Evolutionary conservation across 2,888 invertebrate species (phyloP).

Genomic region (Heliconius hortense): DNA sequence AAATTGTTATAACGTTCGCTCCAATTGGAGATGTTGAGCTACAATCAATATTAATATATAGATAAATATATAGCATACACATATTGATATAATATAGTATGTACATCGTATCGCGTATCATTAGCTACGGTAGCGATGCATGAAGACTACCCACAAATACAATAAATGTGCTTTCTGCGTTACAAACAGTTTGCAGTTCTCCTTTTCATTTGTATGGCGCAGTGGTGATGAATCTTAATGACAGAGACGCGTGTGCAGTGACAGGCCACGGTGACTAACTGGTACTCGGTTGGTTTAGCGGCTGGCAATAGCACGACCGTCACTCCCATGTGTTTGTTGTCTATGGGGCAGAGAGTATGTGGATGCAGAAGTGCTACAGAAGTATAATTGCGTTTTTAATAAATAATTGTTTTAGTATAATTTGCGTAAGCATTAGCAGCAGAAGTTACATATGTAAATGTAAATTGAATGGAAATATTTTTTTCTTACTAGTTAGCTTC

Average conservation of each 20-base stretch:
- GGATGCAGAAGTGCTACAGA: neutral
- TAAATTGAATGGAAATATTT: too few relatives aligned
- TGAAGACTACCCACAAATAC: constrained; percentile 4
- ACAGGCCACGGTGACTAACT: constrained; percentile 50
- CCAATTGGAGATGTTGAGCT: neutral
- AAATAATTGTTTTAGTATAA: neutral
- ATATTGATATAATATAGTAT: too few relatives aligned
- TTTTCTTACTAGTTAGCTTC: too few relatives aligned
- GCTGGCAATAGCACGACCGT: constrained; percentile 57
- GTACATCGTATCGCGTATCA: too few relatives aligned
- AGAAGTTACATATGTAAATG: too few relatives aligned
- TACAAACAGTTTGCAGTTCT: constrained; percentile 35
- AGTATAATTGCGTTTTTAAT: neutral
- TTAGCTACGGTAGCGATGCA: constrained; percentile 2
- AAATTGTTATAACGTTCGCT: neutral
- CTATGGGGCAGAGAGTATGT: constrained; percentile 39
- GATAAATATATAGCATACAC: too few relatives aligned
- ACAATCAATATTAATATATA: neutral
- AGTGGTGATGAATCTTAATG: constrained; percentile 43
- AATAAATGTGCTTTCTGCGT: constrained; percentile 27
- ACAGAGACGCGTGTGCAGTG: constrained; percentile 42
- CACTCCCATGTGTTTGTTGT: constrained; percentile 51
- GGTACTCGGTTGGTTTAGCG: constrained; percentile 53
- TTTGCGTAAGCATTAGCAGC: neutral
- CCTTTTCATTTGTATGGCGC: constrained; percentile 39